Evolutionary conservation across 2,888 invertebrate genomes (phyloP), one percentile per base, ranked within the genome.

Genomic region (Heterodera filipjevi): DNA sequence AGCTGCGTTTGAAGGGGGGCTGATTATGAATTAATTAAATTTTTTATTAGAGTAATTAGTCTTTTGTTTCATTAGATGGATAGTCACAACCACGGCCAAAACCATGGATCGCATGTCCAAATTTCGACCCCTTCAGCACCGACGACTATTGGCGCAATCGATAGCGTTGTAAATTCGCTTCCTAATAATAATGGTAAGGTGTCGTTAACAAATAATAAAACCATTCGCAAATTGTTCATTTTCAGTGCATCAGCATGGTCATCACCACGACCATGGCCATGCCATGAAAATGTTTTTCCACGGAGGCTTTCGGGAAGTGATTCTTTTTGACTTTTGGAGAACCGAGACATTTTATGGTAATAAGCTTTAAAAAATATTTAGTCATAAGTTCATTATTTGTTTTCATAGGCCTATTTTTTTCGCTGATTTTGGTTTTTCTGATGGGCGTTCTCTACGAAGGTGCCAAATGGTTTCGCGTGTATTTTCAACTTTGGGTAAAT

Each of bases 361-460:
- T 33, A 39, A 39, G 39, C 2, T 19, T 32, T 78, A 3, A 3
- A 27, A 27, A 10, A 8, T 2, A 32, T 27, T 32, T n/a, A 27
- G 5, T 22, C n/a, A 3, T 70, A 27, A n/a, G 44, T 30, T 12
- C 22, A 78, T 75, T 53, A 10, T n/a, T n/a, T 6, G 2, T 74
- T 10, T 44, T 77, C 81, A 35, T 78, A 88, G 89, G 87, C 1
- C 92, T 98, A 86, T 90, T 96, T 79, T 94, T 94, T 68, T 96
- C 97, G 6, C 95, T 96, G 92, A 91, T 96, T 82, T 94, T 94
- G 71, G 94, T 98, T 87, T 94, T 96, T 89, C 91, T 95, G 82
- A 92, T 97, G 92, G 96, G 96, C 10, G 92, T 95, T 76, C 91
- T 96, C 39, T 98, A 98, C 90, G 98, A 99, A 92, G 96, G 95